Evolutionary conservation across 2,797 vertebrate genomes (phyloP).

Genomic region (Epinephelus malabaricus): DNA sequence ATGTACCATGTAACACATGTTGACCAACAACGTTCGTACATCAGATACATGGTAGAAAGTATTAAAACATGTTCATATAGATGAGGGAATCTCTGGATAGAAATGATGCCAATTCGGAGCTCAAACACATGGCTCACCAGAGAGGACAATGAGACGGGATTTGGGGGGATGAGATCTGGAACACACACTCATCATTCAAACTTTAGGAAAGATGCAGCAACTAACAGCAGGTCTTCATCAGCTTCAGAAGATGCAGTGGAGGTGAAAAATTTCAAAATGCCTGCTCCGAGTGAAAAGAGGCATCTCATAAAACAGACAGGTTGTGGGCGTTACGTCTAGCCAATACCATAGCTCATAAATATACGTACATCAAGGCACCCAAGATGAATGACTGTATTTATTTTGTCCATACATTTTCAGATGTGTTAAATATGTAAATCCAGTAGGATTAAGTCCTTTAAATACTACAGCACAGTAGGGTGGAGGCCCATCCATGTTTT

Average conservation of each 20-base stretch:
- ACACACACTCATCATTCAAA: background rate
- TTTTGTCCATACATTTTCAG: background rate
- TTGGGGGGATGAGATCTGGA: background rate
- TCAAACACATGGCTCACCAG: constrained; percentile 8
- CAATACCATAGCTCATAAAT: background rate
- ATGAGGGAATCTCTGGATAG: background rate
- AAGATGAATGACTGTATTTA: background rate
- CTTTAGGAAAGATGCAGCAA: background rate
- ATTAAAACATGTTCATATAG: constrained; percentile 25
- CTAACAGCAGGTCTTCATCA: background rate
- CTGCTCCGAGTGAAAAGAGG: background rate
- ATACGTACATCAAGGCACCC: background rate
- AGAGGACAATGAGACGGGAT: background rate
- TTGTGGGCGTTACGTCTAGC: background rate
- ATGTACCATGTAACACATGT: constrained; percentile 12
- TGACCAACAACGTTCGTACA: constrained; percentile 13
- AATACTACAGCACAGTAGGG: background rate
- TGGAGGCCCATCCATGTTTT: background rate
- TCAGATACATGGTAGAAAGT: constrained; percentile 22
- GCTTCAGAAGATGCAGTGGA: background rate
- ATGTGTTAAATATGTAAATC: constrained; percentile 17
- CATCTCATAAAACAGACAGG: background rate
- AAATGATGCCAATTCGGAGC: constrained; percentile 15
- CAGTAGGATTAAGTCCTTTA: background rate
- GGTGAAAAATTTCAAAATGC: background rate